Conservation (phyloP, 1,140 invertebrate genomes). For the Aphis craccivora region DNA sequence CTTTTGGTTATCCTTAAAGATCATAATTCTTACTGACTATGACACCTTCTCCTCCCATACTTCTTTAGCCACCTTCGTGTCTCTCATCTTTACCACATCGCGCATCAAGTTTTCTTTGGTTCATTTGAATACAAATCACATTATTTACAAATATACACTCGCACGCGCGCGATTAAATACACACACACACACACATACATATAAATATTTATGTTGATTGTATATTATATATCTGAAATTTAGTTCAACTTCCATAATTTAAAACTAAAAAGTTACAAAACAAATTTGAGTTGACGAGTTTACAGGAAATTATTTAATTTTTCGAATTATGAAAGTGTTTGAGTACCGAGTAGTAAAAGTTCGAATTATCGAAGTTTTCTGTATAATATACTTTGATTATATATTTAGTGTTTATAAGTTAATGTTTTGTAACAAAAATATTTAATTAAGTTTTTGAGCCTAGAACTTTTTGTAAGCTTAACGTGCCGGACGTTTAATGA, state of each 20-base stretch:
- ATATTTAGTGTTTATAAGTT: not conserved
- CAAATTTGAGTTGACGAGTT: not conserved
- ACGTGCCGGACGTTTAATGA: not conserved
- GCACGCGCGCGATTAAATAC: no score
- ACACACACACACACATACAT: not conserved
- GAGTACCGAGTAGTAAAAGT: not conserved
- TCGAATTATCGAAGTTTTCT: not conserved
- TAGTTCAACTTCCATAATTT: not conserved
- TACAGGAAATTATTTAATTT: slow-evolving; percentile 15
- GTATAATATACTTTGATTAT: not conserved
- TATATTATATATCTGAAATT: not conserved
- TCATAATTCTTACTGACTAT: not conserved
- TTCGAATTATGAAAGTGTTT: not conserved
- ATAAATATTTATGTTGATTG: not conserved
- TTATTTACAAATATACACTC: not conserved
- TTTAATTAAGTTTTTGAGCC: not conserved
- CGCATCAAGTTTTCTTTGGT: not conserved
- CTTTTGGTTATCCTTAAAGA: not conserved
- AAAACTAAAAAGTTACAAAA: not conserved
- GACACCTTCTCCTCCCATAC: not conserved
- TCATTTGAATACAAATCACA: slow-evolving; percentile 1
- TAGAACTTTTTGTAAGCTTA: not conserved
- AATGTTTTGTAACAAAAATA: not conserved
- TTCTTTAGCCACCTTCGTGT: not conserved
- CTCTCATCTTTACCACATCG: not conserved